phyloP scores from a whole-genome alignment of 2,797 vertebrate genomes.

The Enteromius anoplus region DNA sequence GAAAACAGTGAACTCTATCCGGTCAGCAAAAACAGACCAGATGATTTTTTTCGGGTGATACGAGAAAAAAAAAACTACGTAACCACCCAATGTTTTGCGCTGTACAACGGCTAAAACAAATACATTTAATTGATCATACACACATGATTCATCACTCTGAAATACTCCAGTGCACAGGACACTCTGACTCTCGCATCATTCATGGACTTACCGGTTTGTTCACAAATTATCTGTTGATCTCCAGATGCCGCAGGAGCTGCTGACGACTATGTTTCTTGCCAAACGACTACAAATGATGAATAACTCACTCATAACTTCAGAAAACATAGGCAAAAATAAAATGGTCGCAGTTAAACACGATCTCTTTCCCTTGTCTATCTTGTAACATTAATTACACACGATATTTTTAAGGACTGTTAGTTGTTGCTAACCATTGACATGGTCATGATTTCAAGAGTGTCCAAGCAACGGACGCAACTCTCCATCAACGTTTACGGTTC shows the following conservation, averaged over 20 bases:
- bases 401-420: not conserved
- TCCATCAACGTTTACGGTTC: constrained; percentile 17
- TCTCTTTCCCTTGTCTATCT: not conserved
- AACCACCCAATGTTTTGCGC: not conserved
- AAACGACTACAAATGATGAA: not conserved
- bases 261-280: constrained; percentile 6
- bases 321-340: not conserved
- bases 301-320: not conserved
- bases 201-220: constrained; percentile 25
- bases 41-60: not conserved
- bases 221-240: not conserved
- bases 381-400: not conserved
- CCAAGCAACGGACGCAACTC: constrained; percentile 47
- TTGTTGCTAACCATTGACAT: not conserved
- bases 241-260: not conserved
- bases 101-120: not conserved
- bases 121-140: not conserved
- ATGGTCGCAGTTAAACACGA: not conserved
- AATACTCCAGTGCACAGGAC: not conserved
- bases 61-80: not conserved
- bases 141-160: not conserved
- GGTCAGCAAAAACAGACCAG: not conserved
- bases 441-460: constrained; percentile 36
- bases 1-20: not conserved
- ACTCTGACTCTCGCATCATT: not conserved